phyloP scores from a whole-genome alignment of 2,113 vertebrate species.

The Gallinago jamesoni region DNA sequence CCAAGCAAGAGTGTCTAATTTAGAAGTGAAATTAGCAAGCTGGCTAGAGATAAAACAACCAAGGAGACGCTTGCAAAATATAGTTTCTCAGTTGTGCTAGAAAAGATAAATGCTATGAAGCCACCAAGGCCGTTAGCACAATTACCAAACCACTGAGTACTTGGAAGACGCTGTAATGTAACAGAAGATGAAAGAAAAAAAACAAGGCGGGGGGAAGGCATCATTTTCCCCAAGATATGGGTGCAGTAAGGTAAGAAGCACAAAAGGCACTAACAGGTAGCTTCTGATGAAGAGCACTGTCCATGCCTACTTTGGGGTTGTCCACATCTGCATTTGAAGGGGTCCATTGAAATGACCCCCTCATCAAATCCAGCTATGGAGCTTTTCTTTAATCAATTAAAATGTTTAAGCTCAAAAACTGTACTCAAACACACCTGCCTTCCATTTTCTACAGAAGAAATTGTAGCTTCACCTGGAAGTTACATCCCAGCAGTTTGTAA shows the following conservation, averaged over 20 bases:
- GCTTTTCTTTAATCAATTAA: background rate
- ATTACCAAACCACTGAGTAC: background rate
- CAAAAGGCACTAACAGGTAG: background rate
- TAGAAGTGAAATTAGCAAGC: conserved; percentile 2
- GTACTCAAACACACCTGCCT: background rate
- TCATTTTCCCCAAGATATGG: background rate
- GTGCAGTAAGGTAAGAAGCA: background rate
- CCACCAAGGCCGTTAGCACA: background rate
- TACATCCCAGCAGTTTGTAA: background rate
- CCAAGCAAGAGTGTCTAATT: background rate
- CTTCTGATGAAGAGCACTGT: background rate
- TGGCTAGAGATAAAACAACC: background rate
- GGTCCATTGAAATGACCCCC: fast-evolving
- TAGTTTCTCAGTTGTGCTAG: background rate
- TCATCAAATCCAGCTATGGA: too few relatives aligned
- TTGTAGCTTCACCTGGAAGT: background rate
- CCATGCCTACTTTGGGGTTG: fast-evolving
- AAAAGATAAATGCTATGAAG: background rate
- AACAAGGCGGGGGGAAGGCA: background rate
- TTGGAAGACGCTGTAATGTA: background rate
- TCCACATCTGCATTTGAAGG: background rate
- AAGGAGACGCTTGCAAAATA: background rate
- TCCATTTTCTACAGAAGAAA: background rate
- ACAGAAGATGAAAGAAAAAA: background rate
- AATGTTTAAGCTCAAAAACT: background rate